Conservation (phyloP, 2,113 vertebrate species). For the Nycticryphes semicollaris region DNA sequence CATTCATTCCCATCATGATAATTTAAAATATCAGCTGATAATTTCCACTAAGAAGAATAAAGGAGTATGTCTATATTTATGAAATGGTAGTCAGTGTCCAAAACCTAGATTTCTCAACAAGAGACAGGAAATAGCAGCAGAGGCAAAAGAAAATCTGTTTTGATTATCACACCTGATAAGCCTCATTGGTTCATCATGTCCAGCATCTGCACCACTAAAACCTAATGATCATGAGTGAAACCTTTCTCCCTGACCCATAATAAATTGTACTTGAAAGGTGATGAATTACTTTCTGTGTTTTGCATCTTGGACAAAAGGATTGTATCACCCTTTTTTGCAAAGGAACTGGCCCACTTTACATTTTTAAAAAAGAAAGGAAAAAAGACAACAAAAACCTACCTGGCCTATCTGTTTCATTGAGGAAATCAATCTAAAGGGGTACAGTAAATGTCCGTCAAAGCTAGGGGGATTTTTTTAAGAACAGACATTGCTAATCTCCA, state of each 20-base stretch:
- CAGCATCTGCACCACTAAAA: slow-evolving; percentile 25
- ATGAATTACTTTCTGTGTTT: slow-evolving; percentile 43
- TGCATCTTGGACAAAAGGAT: slow-evolving; percentile 15
- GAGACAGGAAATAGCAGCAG: neutral
- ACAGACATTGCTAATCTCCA: neutral
- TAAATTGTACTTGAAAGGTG: slow-evolving; percentile 35
- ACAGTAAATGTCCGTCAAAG: neutral
- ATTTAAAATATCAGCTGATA: neutral
- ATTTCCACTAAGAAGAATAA: neutral
- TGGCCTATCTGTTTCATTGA: neutral
- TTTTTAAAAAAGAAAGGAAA: neutral
- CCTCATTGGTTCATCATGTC: slow-evolving; percentile 58
- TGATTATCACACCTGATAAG: slow-evolving; percentile 62
- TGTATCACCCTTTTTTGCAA: neutral
- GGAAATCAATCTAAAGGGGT: neutral
- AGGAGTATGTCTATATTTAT: neutral
- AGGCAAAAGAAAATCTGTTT: slow-evolving; percentile 56
- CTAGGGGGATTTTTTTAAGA: neutral
- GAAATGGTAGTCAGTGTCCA: neutral
- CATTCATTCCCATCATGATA: neutral
- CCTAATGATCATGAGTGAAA: slow-evolving; percentile 34
- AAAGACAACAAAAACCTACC: neutral
- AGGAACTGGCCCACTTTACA: neutral
- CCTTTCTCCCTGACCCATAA: slow-evolving; percentile 43
- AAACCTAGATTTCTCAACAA: neutral